Conservation (phyloP, 1,140 invertebrate species). For the Philotrypesis tridentata region DNA sequence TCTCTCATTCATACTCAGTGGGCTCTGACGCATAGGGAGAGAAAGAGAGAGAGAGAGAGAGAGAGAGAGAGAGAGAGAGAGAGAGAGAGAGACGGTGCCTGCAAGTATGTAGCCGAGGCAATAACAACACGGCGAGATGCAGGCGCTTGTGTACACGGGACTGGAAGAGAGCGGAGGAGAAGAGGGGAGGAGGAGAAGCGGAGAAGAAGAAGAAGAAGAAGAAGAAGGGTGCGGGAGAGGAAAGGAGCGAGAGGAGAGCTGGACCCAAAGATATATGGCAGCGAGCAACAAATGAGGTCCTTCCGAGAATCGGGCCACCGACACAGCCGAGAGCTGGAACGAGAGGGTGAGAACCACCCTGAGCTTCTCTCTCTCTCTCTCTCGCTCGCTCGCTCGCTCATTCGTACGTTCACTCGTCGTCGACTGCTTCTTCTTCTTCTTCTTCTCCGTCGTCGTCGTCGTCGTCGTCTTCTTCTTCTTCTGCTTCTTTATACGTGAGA, state of each 20-base stretch:
- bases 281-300: conserved; percentile 72
- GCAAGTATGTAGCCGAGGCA: conserved; percentile 58
- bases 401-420: background rate
- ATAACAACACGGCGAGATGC: conserved; percentile 53
- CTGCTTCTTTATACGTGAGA: background rate
- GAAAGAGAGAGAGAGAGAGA: no score
- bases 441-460: background rate
- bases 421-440: background rate
- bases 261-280: conserved; percentile 62
- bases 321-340: conserved; percentile 60
- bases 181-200: conserved; percentile 17
- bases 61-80: no score
- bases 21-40: no score
- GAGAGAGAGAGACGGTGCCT: background rate
- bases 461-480: background rate
- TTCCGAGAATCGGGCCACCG: conserved; percentile 74
- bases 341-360: conserved; percentile 69
- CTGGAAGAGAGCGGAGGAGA: background rate
- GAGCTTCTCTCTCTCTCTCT: conserved; percentile 45
- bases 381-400: background rate
- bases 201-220: conserved; percentile 12
- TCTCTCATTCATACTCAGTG: conserved; percentile 9
- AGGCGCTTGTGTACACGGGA: background rate
- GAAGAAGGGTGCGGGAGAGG: background rate
- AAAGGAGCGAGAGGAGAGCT: conserved; percentile 26